Percentiles rank a stretch among this genome's conserved stretches.
Evolutionary conservation across 2,888 invertebrate species (phyloP).

Genomic region (Idaea straminata): DNA sequence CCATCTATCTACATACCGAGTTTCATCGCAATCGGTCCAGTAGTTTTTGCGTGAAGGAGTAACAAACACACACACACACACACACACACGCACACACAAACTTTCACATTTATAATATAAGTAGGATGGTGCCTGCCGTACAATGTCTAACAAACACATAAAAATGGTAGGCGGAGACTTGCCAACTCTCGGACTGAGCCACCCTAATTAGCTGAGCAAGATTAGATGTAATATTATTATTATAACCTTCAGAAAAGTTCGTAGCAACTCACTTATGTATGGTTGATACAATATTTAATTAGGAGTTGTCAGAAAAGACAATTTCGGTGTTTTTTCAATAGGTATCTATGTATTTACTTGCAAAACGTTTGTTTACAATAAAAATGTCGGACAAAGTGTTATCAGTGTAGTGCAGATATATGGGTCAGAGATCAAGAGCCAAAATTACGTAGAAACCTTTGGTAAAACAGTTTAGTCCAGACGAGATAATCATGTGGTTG

Average conservation of each 20-base stretch:
- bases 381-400: neutral
- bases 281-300: neutral
- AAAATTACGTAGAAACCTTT: constrained; percentile 20
- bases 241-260: neutral
- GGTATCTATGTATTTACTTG: neutral
- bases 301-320: neutral
- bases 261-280: neutral
- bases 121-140: too few relatives aligned
- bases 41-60: too few relatives aligned
- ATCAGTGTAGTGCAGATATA: neutral
- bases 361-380: neutral
- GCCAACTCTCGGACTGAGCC: too few relatives aligned
- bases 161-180: too few relatives aligned
- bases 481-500: constrained; percentile 47
- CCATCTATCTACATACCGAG: too few relatives aligned
- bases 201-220: too few relatives aligned
- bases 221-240: neutral
- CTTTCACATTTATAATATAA: too few relatives aligned
- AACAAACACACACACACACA: too few relatives aligned
- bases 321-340: neutral
- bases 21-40: too few relatives aligned
- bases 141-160: too few relatives aligned
- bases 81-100: too few relatives aligned
- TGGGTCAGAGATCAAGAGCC: constrained; percentile 21
- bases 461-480: constrained; percentile 10